Evolutionary conservation across 2,797 vertebrate species (phyloP).

Genomic region (Ctenopoma multispine): DNA sequence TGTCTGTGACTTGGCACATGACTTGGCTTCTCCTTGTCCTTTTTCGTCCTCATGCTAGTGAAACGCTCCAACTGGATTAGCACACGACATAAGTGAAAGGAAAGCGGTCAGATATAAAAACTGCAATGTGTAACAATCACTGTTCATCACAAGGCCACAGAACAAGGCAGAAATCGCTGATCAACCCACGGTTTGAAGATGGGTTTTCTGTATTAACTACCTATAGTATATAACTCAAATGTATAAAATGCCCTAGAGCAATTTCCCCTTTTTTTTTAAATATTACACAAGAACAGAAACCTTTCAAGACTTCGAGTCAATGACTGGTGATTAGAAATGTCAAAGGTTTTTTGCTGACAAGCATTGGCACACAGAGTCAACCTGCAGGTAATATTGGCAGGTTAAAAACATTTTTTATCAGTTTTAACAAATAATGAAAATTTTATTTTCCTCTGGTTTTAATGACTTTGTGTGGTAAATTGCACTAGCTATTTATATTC

Average conservation of each 20-base stretch:
- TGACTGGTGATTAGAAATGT: constrained; percentile 23
- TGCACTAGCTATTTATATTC: not conserved
- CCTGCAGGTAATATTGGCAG: constrained; percentile 19
- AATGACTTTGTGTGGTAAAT: constrained; percentile 21
- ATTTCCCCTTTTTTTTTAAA: constrained; percentile 5
- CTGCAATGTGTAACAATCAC: not conserved
- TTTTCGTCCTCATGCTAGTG: constrained; percentile 93
- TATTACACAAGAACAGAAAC: constrained; percentile 13
- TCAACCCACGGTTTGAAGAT: constrained; percentile 32
- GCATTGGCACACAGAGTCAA: constrained; percentile 34
- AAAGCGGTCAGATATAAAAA: constrained; percentile 19
- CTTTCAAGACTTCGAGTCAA: constrained; percentile 22
- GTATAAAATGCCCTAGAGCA: not conserved
- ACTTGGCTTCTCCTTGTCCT: constrained; percentile 90
- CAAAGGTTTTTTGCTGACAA: constrained; percentile 23
- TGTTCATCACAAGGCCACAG: constrained; percentile 3
- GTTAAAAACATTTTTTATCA: not conserved
- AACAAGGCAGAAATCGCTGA: constrained; percentile 23
- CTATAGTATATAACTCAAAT: not conserved
- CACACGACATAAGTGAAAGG: constrained; percentile 39
- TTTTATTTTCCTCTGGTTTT: constrained; percentile 4
- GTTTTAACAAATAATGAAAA: constrained; percentile 2
- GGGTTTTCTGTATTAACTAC: not conserved
- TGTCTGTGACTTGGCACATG: constrained; percentile 80
- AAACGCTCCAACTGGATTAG: constrained; percentile 90